Base-by-base conservation (phyloP, 2,888 invertebrate genomes). In the Hemithea aestivaria region DNA sequence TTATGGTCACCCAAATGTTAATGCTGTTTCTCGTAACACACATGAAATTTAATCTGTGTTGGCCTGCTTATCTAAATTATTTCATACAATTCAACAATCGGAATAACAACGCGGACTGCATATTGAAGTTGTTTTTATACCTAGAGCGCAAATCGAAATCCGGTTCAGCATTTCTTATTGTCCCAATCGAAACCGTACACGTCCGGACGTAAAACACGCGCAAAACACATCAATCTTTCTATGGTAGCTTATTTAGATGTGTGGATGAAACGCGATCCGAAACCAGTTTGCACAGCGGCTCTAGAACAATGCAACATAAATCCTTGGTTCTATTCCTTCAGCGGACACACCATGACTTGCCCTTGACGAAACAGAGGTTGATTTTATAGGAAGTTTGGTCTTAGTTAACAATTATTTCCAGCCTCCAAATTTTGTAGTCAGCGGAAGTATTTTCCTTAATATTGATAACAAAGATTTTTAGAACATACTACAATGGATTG, bases 301-400 rank as follows among this genome's bases (percentile, higher is more conserved):
- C 57, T 58, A 48, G 58, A 71, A 75, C 72, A 75, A 74, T 74
- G 55, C 62, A 45, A 52, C 57, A 62, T 66, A 61, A 57, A 37
- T 36, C 41, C 36, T 58, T 54, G 36, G 29, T 42, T 41, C 29
- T 28, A 32, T 40, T 31, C 27, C 24, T 29, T 26, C 25, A 10
- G 12, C 36, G 16, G 16, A 16, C 49, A 53, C 40, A 37, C 48
- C 34, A 39, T 45, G 31, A 32, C 42, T 32, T 28, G 40, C 42
- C 40, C 42, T 44, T 38, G 48, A 43, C 40, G 27, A 24, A 22
- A 12, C 8, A 27, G 16, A 27, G 22, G 27, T 6, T 22, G 9
- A 6, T 1, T 6, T 22, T 22, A 6, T 1, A 22, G 23, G 16
- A 27, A 27, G 27, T 27, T 27, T 27, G 22, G 9, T 24, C 8